phyloP scores from a whole-genome alignment of 1,140 invertebrate species.

The Bicyclus anynana region DNA sequence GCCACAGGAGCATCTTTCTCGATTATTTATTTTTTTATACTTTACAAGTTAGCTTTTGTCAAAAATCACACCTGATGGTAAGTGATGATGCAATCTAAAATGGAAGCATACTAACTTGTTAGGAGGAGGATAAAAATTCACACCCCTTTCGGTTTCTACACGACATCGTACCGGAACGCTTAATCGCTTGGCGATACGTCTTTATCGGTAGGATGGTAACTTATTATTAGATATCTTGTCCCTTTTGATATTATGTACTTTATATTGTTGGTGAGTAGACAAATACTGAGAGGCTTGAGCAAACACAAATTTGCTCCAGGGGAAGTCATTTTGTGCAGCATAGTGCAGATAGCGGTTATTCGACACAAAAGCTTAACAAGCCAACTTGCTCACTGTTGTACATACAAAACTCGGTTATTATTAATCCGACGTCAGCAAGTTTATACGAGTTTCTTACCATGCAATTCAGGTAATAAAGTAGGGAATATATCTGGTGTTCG shows the following conservation, averaged over 20 bases:
- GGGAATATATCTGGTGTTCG: too few species aligned
- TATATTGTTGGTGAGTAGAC: background rate
- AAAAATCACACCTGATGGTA: too few species aligned
- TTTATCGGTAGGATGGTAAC: too few species aligned
- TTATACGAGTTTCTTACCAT: background rate
- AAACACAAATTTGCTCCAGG: background rate
- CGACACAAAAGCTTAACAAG: slow-evolving; percentile 2
- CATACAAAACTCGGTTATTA: slow-evolving; percentile 1
- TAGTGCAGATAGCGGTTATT: background rate
- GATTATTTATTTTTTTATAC: too few species aligned
- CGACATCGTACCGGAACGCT: too few species aligned
- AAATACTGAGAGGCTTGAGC: background rate
- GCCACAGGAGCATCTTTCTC: too few species aligned
- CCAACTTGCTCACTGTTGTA: slow-evolving; percentile 1
- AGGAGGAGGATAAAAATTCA: too few species aligned
- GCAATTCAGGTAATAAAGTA: background rate
- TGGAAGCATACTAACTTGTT: too few species aligned
- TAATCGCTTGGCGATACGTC: too few species aligned
- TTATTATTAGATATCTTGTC: background rate
- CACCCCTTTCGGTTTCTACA: too few species aligned
- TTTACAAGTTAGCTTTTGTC: too few species aligned
- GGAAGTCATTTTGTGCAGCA: slow-evolving; percentile 1
- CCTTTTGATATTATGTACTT: background rate
- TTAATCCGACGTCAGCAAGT: slow-evolving; percentile 1
- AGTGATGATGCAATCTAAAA: too few species aligned